Conservation (phyloP, 2,113 vertebrate genomes). For the Gallinago undulata region DNA sequence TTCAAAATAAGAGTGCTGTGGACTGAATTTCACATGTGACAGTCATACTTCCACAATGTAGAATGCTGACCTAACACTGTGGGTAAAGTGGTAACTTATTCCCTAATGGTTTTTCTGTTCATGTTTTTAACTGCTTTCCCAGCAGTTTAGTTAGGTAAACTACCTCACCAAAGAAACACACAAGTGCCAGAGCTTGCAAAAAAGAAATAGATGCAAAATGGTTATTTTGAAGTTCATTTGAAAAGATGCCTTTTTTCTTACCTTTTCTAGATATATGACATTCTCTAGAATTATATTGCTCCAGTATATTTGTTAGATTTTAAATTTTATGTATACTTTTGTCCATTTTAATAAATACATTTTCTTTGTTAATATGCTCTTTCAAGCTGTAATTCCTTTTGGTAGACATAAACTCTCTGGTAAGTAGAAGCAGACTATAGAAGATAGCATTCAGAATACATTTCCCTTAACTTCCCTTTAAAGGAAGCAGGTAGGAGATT, state of each 20-base stretch:
- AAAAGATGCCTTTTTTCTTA: background rate
- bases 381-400: background rate
- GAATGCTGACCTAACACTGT: background rate
- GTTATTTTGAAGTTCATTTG: background rate
- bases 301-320: background rate
- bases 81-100: background rate
- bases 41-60: background rate
- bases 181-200: background rate
- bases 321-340: background rate
- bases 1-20: background rate
- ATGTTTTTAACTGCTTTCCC: background rate
- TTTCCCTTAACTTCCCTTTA: background rate
- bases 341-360: background rate
- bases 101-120: background rate
- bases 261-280: background rate
- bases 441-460: background rate
- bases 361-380: background rate
- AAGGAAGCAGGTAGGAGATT: background rate
- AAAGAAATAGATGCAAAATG: background rate
- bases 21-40: background rate
- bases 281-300: background rate
- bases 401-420: background rate
- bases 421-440: background rate
- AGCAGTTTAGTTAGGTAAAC: background rate
- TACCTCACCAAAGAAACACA: background rate